Evolutionary conservation across 2,113 vertebrate genomes (phyloP).

Genomic region (Chauna torquata): DNA sequence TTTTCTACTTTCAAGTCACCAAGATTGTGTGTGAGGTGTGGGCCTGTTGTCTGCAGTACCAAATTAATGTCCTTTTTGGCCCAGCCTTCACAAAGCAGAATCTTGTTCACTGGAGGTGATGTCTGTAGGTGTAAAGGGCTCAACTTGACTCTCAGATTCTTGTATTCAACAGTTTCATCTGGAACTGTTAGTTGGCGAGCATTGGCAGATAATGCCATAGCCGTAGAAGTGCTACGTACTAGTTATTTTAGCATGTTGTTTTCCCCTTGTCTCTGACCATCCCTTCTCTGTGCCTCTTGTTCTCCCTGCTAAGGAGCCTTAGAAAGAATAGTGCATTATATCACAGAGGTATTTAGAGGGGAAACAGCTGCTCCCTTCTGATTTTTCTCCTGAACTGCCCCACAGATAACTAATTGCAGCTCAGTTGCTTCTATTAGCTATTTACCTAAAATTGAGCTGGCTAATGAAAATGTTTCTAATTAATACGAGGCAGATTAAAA

Average conservation of each 20-base stretch:
- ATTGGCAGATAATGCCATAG: not conserved
- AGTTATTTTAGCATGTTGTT: not conserved
- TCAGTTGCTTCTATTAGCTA: constrained; percentile 74
- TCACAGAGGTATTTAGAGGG: constrained; percentile 23
- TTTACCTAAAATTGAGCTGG: constrained; percentile 72
- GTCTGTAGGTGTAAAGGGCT: not conserved
- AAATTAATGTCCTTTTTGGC: not conserved
- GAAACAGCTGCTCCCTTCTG: constrained; percentile 58
- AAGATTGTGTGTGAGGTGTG: not conserved
- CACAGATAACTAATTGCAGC: constrained; percentile 72
- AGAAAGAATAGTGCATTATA: not conserved
- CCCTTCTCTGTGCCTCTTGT: not conserved
- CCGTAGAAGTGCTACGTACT: not conserved
- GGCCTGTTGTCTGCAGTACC: not conserved
- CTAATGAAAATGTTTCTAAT: constrained; percentile 80
- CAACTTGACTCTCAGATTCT: not conserved
- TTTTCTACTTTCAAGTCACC: not conserved
- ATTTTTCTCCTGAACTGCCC: constrained; percentile 58
- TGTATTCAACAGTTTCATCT: not conserved
- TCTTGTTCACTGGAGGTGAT: not conserved
- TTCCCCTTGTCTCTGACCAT: not conserved
- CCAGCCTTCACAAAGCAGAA: not conserved
- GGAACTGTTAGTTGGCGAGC: not conserved
- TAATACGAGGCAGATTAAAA: constrained; percentile 79
- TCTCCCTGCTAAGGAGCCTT: not conserved